phyloP scores from a whole-genome alignment of 1,140 invertebrate genomes.

The Proctacanthus coquilletti region DNA sequence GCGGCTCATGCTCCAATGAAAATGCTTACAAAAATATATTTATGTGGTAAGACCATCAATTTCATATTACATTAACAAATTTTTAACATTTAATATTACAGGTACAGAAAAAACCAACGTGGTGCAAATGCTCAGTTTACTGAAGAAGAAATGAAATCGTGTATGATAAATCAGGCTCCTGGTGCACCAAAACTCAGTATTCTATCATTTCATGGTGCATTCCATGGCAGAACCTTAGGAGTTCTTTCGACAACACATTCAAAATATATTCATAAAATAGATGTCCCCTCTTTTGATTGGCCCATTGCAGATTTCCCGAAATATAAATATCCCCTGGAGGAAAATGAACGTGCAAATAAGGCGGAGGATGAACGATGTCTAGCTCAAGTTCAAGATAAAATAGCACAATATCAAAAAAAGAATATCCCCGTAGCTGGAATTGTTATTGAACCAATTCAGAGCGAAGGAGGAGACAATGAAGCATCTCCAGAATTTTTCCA shows the following conservation, averaged over 20 bases:
- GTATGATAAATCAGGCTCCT: conserved; percentile 68
- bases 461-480: conserved; percentile 90
- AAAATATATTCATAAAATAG: conserved; percentile 85
- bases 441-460: conserved; percentile 87
- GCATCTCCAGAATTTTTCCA: conserved; percentile 82
- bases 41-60: conserved; percentile 48
- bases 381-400: conserved; percentile 50
- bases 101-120: conserved; percentile 39
- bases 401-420: conserved; percentile 56
- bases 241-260: conserved; percentile 75
- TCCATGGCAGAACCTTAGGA: conserved; percentile 72
- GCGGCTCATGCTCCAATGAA: conserved; percentile 86
- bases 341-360: conserved; percentile 58
- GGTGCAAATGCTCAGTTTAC: conserved; percentile 47
- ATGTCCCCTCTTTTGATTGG: conserved; percentile 85
- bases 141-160: conserved; percentile 57
- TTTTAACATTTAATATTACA: too few species aligned
- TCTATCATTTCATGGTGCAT: conserved; percentile 70
- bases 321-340: conserved; percentile 79
- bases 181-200: conserved; percentile 67
- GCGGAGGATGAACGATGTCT: conserved; percentile 54
- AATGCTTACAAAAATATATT: conserved; percentile 83
- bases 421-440: conserved; percentile 73
- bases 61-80: too few species aligned
- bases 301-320: conserved; percentile 74